Base-by-base conservation (phyloP, 37 sponge, comb jelly and placozoan genomes). In the Crambe crambe region DNA sequence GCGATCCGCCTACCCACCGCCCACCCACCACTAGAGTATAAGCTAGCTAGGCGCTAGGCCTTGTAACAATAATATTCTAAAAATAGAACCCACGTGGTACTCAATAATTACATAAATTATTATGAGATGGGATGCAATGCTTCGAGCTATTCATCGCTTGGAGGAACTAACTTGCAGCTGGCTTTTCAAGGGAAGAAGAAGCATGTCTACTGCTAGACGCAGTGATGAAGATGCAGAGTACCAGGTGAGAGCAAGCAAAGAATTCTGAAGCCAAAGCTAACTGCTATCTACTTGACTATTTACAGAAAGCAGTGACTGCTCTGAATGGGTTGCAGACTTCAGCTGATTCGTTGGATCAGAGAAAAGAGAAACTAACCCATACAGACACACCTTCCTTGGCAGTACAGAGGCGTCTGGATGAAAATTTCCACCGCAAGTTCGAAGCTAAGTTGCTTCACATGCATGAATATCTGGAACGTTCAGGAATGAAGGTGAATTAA, bases 321-420 rank as follows among this genome's bases (percentile, higher is more conserved):
- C 82, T 95, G 44, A 95, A 95, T 37, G 70, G 81, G 15, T 69
- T 95, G 31, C 96, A 95, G 37, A 84, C 83, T 0, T 83, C 83
- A 71, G 78, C 88, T 26, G 47, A 80, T 15, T 77, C 68, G 6
- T 26, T 83, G 41, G 78, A 72, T 41, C 54, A 70, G 40, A 54
- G 66, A 17, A 68, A 84, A 32, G 37, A 54, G 41, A 37, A 22
- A 23, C 30, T 77, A 30, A 70, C 56, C 30, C 63, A 18, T 4
- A 27, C 20, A 23, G 51, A 63, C 26, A 35, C 1, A 2, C 78
- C 38, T 6, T 42, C 37, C 12, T 51, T 17, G 1, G 0, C 43
- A 29, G 73, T 56, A 34, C 43, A 66, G 41, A 36, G 36, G 5
- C 43, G 37, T 3, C 76, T 73, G 37, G 69, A 42, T 25, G 35